Percentiles rank a stretch among this genome's conserved stretches.
Evolutionary conservation across 2,113 vertebrate species (phyloP).

Genomic region (Chaetodon auriga): DNA sequence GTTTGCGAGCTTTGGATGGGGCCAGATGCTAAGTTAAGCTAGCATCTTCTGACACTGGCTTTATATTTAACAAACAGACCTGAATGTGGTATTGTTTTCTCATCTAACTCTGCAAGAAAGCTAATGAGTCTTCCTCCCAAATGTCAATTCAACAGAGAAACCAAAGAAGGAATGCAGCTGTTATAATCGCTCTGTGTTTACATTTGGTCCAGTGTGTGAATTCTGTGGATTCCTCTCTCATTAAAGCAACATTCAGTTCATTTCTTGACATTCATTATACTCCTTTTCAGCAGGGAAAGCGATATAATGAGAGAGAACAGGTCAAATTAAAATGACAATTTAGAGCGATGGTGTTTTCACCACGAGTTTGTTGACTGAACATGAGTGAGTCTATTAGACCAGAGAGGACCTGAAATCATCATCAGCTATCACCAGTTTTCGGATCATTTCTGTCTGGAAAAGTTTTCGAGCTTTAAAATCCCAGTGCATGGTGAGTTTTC

Average conservation of each 20-base stretch:
- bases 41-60: neutral
- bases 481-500: neutral
- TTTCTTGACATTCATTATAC: conserved; percentile 39
- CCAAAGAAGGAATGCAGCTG: neutral
- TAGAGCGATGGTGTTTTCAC: neutral
- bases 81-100: neutral
- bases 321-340: conserved; percentile 7
- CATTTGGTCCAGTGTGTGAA: neutral
- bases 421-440: neutral
- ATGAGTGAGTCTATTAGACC: neutral
- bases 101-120: neutral
- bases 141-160: too few species aligned
- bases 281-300: neutral
- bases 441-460: neutral
- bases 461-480: neutral
- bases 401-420: neutral
- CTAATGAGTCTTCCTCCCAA: neutral
- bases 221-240: neutral
- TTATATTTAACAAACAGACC: neutral
- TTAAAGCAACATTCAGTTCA: conserved; percentile 12
- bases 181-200: neutral
- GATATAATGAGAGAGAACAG: conserved; percentile 15
- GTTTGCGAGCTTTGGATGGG: too few species aligned
- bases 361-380: neutral
- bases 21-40: neutral